These are phyloP conservation scores for Acanthosepion lycidas DNA, from an alignment of 2,888 invertebrate genomes.

Conservation along the genomic window DNA sequence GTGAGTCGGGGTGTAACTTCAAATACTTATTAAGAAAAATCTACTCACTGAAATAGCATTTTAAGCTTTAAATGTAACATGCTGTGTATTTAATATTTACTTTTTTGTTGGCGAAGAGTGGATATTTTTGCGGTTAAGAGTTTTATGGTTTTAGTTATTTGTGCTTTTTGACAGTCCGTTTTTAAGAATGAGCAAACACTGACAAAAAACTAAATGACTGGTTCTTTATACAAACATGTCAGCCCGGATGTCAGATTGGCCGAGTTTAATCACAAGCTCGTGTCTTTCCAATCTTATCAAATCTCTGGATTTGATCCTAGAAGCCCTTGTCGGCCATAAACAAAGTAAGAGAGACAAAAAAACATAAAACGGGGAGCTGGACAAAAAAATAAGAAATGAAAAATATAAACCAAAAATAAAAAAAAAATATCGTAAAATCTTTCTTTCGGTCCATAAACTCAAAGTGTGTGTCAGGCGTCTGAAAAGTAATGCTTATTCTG, in stretches of 20 bases:
- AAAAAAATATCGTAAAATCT: neutral
- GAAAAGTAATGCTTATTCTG: neutral
- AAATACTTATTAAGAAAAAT: no score
- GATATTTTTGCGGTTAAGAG: no score
- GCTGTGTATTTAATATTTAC: no score
- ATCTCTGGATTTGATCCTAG: neutral
- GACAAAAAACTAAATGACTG: neutral
- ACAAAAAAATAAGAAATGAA: neutral
- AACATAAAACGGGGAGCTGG: neutral
- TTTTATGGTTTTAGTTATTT: neutral
- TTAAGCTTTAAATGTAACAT: no score
- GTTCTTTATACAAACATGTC: constrained; percentile 33
- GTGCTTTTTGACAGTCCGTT: neutral
- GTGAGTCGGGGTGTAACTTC: no score
- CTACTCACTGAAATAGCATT: no score
- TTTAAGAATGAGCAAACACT: neutral
- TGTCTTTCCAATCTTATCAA: neutral
- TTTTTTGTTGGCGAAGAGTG: no score
- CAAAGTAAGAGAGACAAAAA: neutral
- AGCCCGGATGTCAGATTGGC: neutral
- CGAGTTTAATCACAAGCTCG: neutral
- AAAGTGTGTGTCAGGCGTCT: neutral
- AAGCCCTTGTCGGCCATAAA: neutral
- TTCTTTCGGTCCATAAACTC: neutral
- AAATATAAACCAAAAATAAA: neutral